A percentile compares a stretch with the other conserved stretches of the same genome.
Evolutionary conservation across 2,888 invertebrate species (phyloP).

Genomic region (Sphaerophoria taeniata): DNA sequence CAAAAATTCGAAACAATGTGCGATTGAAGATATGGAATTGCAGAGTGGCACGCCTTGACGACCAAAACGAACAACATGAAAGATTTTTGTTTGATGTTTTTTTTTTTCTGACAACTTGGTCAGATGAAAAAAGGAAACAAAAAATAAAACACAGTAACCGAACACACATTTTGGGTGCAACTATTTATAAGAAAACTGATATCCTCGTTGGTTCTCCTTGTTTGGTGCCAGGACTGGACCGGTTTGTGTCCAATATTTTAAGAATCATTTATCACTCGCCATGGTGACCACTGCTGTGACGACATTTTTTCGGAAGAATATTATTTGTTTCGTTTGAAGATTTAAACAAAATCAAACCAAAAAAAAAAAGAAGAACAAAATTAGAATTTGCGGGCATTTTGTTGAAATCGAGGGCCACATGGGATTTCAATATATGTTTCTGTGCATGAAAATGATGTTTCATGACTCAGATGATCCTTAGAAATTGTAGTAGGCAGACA

Average conservation of each 20-base stretch:
- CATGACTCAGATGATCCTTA: constrained; percentile 1
- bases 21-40: background rate
- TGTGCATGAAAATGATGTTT: constrained; percentile 40
- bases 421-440: background rate
- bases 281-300: constrained; percentile 61
- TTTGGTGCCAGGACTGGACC: constrained; percentile 9
- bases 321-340: constrained; percentile 40
- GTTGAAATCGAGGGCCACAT: background rate
- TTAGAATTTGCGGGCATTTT: constrained; percentile 38
- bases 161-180: constrained; percentile 30
- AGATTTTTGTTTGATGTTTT: constrained; percentile 37
- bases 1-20: constrained; percentile 57
- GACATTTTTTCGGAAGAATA: constrained; percentile 60
- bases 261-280: constrained; percentile 65
- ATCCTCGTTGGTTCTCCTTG: constrained; percentile 29
- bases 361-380: constrained; percentile 16
- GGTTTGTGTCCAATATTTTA: constrained; percentile 49
- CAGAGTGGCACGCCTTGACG: constrained; percentile 46
- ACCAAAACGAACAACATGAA: constrained; percentile 39
- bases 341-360: background rate
- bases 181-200: constrained; percentile 30
- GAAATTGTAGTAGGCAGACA: background rate
- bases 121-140: constrained; percentile 24
- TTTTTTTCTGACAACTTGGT: background rate
- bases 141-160: constrained; percentile 1